Percentiles rank a stretch among this genome's conserved stretches.
These are phyloP conservation scores for Athetis lepigone DNA, from an alignment of 2,888 invertebrate genomes.

Conservation along the genomic window DNA sequence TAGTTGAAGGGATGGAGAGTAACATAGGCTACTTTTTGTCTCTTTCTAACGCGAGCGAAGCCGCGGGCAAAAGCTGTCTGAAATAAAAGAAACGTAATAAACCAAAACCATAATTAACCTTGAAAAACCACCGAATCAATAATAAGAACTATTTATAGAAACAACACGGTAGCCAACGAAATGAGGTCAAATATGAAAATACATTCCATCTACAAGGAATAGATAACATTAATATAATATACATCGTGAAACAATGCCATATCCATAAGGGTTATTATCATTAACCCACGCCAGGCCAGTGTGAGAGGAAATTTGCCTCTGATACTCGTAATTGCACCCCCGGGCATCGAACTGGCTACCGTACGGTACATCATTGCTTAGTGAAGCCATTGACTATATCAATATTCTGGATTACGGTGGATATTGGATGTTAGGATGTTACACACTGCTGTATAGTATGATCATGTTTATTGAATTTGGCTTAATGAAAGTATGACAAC, in stretches of 20 bases:
- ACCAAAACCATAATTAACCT: slow-evolving; percentile 1
- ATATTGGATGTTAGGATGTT: slow-evolving; percentile 2
- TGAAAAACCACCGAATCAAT: slow-evolving; percentile 14
- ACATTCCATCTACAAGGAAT: slow-evolving; percentile 11
- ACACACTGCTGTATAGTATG: not conserved
- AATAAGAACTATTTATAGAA: not conserved
- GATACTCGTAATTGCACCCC: slow-evolving; percentile 70
- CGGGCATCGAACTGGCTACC: slow-evolving; percentile 71
- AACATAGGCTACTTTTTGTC: too few relatives aligned
- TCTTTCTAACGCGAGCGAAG: too few relatives aligned
- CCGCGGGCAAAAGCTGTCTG: too few relatives aligned
- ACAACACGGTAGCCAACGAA: slow-evolving; percentile 4
- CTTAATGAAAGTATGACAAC: too few relatives aligned
- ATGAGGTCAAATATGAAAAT: slow-evolving; percentile 46
- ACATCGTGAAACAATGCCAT: slow-evolving; percentile 54
- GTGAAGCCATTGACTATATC: slow-evolving; percentile 55
- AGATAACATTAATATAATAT: slow-evolving; percentile 34
- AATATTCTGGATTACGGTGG: slow-evolving; percentile 56
- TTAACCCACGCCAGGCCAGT: slow-evolving; percentile 64
- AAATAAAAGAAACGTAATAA: not conserved
- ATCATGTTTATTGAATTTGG: not conserved
- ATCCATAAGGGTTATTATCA: slow-evolving; percentile 51
- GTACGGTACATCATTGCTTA: slow-evolving; percentile 63
- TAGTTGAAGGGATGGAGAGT: too few relatives aligned
- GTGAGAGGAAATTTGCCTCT: slow-evolving; percentile 79